Base-by-base conservation (phyloP, 2,797 vertebrate genomes). In the Phyllotis vaccarum region DNA sequence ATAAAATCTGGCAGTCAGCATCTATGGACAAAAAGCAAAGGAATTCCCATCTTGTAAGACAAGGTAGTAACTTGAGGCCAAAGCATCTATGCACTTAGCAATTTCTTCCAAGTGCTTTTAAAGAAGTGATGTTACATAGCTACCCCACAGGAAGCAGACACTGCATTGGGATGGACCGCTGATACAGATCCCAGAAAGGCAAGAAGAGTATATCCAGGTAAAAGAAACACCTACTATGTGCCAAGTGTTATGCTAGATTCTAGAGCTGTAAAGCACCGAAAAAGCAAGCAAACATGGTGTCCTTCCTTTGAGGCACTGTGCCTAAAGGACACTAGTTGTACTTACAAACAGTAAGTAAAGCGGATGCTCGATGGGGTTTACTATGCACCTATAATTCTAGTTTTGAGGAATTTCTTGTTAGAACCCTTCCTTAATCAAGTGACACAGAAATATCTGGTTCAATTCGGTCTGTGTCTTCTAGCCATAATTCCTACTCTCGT, bases 21-120 rank as follows among this genome's bases (percentile, higher is more conserved):
- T 97, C 96, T 96, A 82, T 70, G 98, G 97, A 49, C 96, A 68
- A 92, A 97, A 97, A 93, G 74, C 46, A 96, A 96, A 97, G 62
- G 82, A 97, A 98, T 93, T 97, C 34, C 79, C 96, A 88, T 96
- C 98, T 98, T 96, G 0, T 0, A 92, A 95, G 60, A 94, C 94
- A 90, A 24, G 8, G 2, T 56, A 75, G 95, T 85, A 97, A 95
- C 37, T 89, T 89, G 96, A 97, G 96, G 68, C 43, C 79, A 64
- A 78, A 93, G 76, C 3, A 2, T 93, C 70, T 89, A 66, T 27
- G 95, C 16, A 10, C 2, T 90, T 86, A 91, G 93, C 91, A 66
- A 96, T 89, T 97, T 93, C 92, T 81, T 76, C 87, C n/a, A 97
- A 94, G 17, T 78, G 88, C 92, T 94, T 96, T 95, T 87, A 74